phyloP scores from a whole-genome alignment of 2,113 vertebrate genomes.

The Garra rufa region DNA sequence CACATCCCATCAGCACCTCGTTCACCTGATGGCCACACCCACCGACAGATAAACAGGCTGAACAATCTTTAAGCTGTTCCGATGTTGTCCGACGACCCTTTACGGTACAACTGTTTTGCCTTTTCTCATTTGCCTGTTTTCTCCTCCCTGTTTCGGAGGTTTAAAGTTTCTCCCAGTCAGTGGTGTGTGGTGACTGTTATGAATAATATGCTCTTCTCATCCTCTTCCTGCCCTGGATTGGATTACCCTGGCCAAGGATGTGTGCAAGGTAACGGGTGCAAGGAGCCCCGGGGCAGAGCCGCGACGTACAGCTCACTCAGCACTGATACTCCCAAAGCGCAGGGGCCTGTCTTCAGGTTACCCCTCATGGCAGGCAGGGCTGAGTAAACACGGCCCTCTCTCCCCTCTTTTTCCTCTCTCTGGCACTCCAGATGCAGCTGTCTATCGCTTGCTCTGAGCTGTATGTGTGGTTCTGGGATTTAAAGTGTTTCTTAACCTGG shows the following conservation, averaged over 20 bases:
- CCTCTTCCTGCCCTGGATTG: slow-evolving; percentile 61
- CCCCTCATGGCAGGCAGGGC: slow-evolving; percentile 65
- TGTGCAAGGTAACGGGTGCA: slow-evolving; percentile 56
- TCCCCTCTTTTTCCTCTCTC: slow-evolving; percentile 63
- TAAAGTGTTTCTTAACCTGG: slow-evolving; percentile 36
- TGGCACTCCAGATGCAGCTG: slow-evolving; percentile 52
- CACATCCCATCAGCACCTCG: neutral
- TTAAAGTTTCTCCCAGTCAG: slow-evolving; percentile 57
- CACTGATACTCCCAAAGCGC: slow-evolving; percentile 75
- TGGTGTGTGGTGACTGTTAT: slow-evolving; percentile 60
- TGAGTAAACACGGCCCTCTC: slow-evolving; percentile 63
- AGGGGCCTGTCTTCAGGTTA: slow-evolving; percentile 72
- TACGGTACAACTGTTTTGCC: slow-evolving; percentile 36
- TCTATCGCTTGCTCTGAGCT: neutral
- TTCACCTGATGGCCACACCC: slow-evolving; percentile 26
- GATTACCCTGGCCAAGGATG: slow-evolving; percentile 61
- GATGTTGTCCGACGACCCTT: slow-evolving; percentile 33
- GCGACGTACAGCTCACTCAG: slow-evolving; percentile 65
- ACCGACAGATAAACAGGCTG: neutral
- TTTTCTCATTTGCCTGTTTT: slow-evolving; percentile 42
- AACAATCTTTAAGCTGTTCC: neutral
- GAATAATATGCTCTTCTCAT: slow-evolving; percentile 61
- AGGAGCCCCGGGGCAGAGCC: slow-evolving; percentile 57
- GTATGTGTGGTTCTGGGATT: neutral
- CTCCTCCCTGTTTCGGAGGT: slow-evolving; percentile 46